Evolutionary conservation across 2,888 invertebrate genomes (phyloP), one percentile per base, ranked within the genome.

Genomic region (Selenia dentaria): DNA sequence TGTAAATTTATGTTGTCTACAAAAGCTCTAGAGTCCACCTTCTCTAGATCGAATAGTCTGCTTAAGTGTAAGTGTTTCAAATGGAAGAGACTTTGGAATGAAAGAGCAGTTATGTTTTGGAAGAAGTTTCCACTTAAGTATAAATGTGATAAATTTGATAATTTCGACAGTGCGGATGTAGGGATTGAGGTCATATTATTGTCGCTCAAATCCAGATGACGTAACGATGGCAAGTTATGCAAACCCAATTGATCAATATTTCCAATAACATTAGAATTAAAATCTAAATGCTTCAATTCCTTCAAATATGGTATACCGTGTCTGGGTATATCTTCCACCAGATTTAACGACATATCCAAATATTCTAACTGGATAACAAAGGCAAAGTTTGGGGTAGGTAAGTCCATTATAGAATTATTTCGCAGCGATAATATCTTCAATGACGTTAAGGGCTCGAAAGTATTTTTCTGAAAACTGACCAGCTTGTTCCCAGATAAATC

Each of bases 1-100:
- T 96, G 95, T 58, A 96, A 86, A 71, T 96, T 95, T 20, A 96
- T 95, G 79, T 96, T 96, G 85, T 96, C 96, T 49, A 95, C 95
- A 75, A 96, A 96, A 38, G 96, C 95, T 77, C 96, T 92, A 56
- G 94, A 92, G 82, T 96, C 95, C 62, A 97, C 94, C 72, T 89
- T 92, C 54, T 91, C 90, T 59, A 97, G 89, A 59, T 92, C 90
- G 65, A 93, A 93, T 64, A 95, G 91, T 64, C 94, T 92, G 80
- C 94, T 94, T 68, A 97, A 87, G 74, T 94, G 94, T 69, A 97
- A 91, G 74, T 93, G 93, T 73, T 93, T 93, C 62, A 97, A 91
- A 80, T 96, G 95, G 79, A 96, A 96, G 46, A 98, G 93, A 78
- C 96, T 96, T 68, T 95, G 93, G 73, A 97, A 96, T 53, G 96